Evolutionary conservation across 2,113 vertebrate species (phyloP), one percentile per base, ranked within the genome.

Genomic region (Ptychochromis oligacanthus): DNA sequence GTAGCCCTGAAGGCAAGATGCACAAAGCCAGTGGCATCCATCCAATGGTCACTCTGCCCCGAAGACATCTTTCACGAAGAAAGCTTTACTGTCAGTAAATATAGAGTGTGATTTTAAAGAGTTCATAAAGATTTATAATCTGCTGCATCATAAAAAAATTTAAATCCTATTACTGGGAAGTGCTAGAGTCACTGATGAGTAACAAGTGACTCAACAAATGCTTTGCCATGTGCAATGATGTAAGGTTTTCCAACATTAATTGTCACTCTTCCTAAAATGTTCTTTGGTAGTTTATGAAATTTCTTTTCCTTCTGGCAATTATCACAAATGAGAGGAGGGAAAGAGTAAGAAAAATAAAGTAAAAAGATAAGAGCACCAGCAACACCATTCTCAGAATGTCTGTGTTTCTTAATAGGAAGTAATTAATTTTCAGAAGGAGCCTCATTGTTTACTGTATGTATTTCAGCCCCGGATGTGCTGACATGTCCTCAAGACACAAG

Each of bases 1-100:
- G 57, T 15, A 70, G 58, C 3, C 6, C 40, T 43, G 13, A 43
- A 43, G 40, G 5, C 40, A 43, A 5, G 40, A 43, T 43, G 40
- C 40, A 14, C 40, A 20, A 18, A 28, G 28, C 20, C 13, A 2
- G 36, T 80, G 79, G 76, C 81, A 43, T 77, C 67, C 74, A 56
- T 82, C 76, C 57, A 84, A 28, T 15, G 28, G 11, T 64, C 28
- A 75, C 79, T 60, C 78, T 55, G 43, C 54, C 3, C 6, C 56
- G 58, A 64, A 13, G 10, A 28, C 59, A 43, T 80, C 77, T 40
- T 59, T 49, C 46, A 17, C 14, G 17, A 17, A 49, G 46, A 49
- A 49, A 17, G 46, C 38, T 77, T 75, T 54, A 15, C 62, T 78
- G 1, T 1, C 2, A 9, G 5, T 28, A 43, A 43, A 43, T 43